Conservation (phyloP, 92 coral and sea anemone species). For the Epizoanthus scotinus region DNA sequence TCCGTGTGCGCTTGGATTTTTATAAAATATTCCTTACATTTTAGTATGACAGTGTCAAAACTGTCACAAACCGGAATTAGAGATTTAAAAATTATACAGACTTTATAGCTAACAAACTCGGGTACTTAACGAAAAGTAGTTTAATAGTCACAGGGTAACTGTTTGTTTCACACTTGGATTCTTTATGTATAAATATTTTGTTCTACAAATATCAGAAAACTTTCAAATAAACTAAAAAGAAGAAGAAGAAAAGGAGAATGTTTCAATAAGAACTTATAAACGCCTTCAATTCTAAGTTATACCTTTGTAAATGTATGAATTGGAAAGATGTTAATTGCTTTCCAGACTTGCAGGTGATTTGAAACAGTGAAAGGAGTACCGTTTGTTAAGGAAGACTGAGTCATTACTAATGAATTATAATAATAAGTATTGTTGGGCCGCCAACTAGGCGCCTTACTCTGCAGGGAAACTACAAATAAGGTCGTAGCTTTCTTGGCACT, state of each 20-base stretch:
- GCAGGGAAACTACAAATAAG: constrained; percentile 6
- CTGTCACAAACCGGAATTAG: constrained; percentile 13
- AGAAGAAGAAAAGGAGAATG: not conserved
- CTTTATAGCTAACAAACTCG: not conserved
- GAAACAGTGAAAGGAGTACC: not conserved
- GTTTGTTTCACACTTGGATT: constrained; percentile 4
- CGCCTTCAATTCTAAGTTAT: not conserved
- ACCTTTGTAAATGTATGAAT: constrained; percentile 1
- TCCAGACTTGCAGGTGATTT: constrained; percentile 36
- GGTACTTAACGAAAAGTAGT: constrained; percentile 6
- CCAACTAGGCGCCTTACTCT: constrained; percentile 32
- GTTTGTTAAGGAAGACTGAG: constrained; percentile 19
- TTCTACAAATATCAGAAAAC: not conserved
- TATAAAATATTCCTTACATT: not conserved
- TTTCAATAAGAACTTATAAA: not conserved
- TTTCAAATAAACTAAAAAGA: not conserved
- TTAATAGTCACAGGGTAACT: not conserved
- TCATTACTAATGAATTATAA: constrained; percentile 25
- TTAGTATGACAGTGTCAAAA: not conserved
- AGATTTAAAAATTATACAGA: not conserved
- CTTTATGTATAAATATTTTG: not conserved
- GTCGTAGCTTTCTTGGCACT: not conserved
- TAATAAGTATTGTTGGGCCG: constrained; percentile 6
- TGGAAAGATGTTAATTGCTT: constrained; percentile 10
- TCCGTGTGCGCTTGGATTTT: not conserved